phyloP scores from a whole-genome alignment of 2,797 vertebrate genomes.

The Periophthalmus magnuspinnatus region DNA sequence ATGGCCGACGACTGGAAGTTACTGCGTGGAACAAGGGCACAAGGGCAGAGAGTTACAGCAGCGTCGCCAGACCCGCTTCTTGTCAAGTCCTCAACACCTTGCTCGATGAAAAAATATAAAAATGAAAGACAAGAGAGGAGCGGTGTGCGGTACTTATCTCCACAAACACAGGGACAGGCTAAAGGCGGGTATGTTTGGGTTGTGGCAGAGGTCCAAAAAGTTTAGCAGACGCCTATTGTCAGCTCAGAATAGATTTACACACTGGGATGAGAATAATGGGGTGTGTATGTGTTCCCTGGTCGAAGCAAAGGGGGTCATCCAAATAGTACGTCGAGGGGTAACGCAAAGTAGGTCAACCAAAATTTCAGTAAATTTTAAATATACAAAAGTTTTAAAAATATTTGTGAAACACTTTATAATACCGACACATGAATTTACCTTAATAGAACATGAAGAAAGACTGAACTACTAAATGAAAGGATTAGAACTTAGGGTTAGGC shows the following conservation, averaged over 20 bases:
- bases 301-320: neutral
- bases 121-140: slow-evolving; percentile 4
- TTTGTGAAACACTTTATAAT: no score
- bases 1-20: slow-evolving; percentile 85
- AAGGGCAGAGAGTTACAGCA: slow-evolving; percentile 38
- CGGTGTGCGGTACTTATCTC: slow-evolving; percentile 8
- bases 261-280: slow-evolving; percentile 15
- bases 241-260: slow-evolving; percentile 10
- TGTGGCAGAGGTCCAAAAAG: neutral
- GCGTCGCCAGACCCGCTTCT: slow-evolving; percentile 52
- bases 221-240: slow-evolving; percentile 12
- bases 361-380: no score
- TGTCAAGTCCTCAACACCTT: slow-evolving; percentile 33
- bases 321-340: neutral
- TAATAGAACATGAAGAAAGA: no score
- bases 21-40: slow-evolving; percentile 73
- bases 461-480: no score
- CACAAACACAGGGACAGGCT: slow-evolving; percentile 12
- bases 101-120: neutral
- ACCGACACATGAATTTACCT: no score
- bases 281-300: neutral
- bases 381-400: no score
- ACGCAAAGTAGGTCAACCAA: neutral
- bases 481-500: no score
- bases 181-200: slow-evolving; percentile 18